phyloP scores from a whole-genome alignment of 1,140 invertebrate species.

The Drusus annulatus region DNA sequence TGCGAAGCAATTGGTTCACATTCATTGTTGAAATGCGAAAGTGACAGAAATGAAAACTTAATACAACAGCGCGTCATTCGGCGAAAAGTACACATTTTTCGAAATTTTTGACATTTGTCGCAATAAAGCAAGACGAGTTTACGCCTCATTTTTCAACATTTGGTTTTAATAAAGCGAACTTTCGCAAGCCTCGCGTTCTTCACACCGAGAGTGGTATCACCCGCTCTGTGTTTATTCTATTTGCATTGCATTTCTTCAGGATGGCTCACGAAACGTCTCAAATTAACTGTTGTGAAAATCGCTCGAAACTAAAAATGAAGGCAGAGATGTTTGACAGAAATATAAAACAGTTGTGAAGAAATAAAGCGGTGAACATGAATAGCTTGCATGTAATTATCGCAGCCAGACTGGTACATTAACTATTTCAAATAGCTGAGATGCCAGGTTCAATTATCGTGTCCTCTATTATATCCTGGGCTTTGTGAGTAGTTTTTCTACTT shows the following conservation, averaged over 20 bases:
- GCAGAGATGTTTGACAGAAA: slow-evolving; percentile 13
- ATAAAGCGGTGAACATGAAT: slow-evolving; percentile 9
- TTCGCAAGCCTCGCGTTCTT: slow-evolving; percentile 3
- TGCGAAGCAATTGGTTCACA: neutral
- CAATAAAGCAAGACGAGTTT: neutral
- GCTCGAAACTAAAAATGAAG: slow-evolving; percentile 14
- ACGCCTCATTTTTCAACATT: neutral
- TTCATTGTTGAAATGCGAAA: neutral
- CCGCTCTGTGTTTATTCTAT: neutral
- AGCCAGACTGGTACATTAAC: neutral
- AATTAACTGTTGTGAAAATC: slow-evolving; percentile 29
- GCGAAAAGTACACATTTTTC: neutral
- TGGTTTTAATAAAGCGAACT: slow-evolving; percentile 2
- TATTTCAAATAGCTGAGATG: neutral
- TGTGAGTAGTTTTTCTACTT: too few relatives aligned
- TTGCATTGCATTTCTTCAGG: neutral
- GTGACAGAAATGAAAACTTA: neutral
- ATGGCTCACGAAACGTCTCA: slow-evolving; percentile 2
- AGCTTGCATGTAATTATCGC: neutral
- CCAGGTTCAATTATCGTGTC: too few relatives aligned
- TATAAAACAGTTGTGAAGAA: slow-evolving; percentile 11
- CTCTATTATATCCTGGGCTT: too few relatives aligned
- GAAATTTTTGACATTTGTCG: slow-evolving; percentile 19
- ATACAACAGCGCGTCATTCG: slow-evolving; percentile 4
- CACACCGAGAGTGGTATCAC: too few relatives aligned